phyloP scores from a whole-genome alignment of 1,140 invertebrate genomes.

The Pomacea maculata region DNA sequence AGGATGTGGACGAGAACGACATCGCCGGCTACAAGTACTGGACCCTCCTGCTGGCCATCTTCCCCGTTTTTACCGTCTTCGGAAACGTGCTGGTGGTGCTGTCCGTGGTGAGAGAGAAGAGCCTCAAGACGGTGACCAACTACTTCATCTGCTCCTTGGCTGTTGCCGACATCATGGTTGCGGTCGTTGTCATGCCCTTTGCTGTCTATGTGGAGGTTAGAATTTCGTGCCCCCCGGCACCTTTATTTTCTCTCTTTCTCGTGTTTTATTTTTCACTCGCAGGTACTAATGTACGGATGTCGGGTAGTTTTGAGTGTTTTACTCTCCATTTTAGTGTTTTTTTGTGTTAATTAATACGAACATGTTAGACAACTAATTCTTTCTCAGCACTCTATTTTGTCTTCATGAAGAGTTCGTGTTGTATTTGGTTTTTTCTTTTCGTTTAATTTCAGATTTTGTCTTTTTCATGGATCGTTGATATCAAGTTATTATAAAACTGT shows the following conservation, averaged over 20 bases:
- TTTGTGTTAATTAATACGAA: too few relatives aligned
- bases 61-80: constrained; percentile 93
- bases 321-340: not conserved
- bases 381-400: too few relatives aligned
- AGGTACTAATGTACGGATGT: not conserved
- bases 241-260: constrained; percentile 2
- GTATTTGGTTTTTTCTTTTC: too few relatives aligned
- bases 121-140: constrained; percentile 90
- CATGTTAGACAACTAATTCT: too few relatives aligned
- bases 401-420: too few relatives aligned
- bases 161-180: constrained; percentile 95
- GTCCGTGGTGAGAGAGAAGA: constrained; percentile 88
- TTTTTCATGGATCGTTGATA: too few relatives aligned
- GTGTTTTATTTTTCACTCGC: not conserved
- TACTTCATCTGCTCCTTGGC: constrained; percentile 98
- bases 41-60: constrained; percentile 85
- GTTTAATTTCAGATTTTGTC: too few relatives aligned
- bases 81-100: constrained; percentile 96
- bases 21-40: constrained; percentile 72
- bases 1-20: not conserved
- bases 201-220: constrained; percentile 96
- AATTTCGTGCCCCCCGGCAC: not conserved
- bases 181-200: constrained; percentile 97
- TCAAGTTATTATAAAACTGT: too few relatives aligned
- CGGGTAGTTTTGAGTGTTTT: not conserved